Base-by-base conservation (phyloP, 2,888 invertebrate genomes). In the Drosophila kanekoi region DNA sequence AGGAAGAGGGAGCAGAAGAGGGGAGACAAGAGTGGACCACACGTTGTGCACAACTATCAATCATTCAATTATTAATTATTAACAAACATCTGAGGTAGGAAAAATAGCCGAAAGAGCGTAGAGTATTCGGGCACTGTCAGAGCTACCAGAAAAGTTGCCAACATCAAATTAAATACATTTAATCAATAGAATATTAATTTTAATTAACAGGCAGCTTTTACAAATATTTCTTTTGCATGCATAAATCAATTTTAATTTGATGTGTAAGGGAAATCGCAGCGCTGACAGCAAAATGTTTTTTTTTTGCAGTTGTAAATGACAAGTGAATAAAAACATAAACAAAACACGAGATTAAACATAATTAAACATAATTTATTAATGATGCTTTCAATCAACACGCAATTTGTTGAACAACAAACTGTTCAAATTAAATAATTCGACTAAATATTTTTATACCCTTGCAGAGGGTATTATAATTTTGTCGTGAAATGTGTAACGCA, bases 31-130 rank as follows among this genome's bases (percentile, higher is more conserved):
- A 13, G 14, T 54, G 51, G 74, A 73, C 74, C 79, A 76, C 76
- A 76, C 61, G 74, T 78, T 57, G 76, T 33, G 63, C 58, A 1
- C 11, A 68, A 51, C 79, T 32, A 76, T 76, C 67, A 78, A 76
- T 76, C 76, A 76, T 64, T 78, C 49, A 74, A 73, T 76, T 78
- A 76, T 76, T 64, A 57, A 48, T 28, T 41, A 52, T 56, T 6
- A 49, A 56, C 64, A 57, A 49, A 56, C 64, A 57, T 45, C 28
- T 58, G 20, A 51, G 43, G 48, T 57, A 48, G 41, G 45, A 38
- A 38, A 45, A 16, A n/a, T 6, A 11, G 3, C 20, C 35, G 10
- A n/a, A 52, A n/a, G 20, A 37, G 44, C 18, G 56, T 49, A 32
- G 28, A 40, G 16, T 40, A 16, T 41, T 40, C 35, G 41, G 47